Conservation (phyloP, 2,797 vertebrate species). For the Typhlichthys eigenmanni region DNA sequence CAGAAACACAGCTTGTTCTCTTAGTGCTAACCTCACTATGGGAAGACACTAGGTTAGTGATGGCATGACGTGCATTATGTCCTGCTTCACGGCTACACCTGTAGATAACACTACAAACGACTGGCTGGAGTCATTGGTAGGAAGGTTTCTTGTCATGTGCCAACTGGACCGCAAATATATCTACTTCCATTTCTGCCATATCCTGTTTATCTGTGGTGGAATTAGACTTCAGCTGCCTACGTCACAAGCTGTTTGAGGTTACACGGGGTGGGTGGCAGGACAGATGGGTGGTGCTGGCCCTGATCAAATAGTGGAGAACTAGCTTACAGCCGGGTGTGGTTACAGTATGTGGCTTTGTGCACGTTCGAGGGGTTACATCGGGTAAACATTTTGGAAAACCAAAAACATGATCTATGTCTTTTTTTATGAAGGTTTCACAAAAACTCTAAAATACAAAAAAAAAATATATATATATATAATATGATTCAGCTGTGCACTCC, state of each 20-base stretch:
- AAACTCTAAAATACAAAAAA: slow-evolving; percentile 51
- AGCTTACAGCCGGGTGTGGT: slow-evolving; percentile 33
- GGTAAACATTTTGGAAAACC: slow-evolving; percentile 76
- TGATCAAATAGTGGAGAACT: slow-evolving; percentile 26
- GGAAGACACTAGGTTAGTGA: neutral
- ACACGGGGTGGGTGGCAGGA: slow-evolving; percentile 36
- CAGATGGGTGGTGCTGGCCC: slow-evolving; percentile 51
- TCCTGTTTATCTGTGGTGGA: slow-evolving; percentile 34
- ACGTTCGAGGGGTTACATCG: slow-evolving; percentile 74
- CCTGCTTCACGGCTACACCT: slow-evolving; percentile 42
- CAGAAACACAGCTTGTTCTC: neutral
- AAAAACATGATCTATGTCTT: slow-evolving; percentile 68
- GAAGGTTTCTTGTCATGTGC: slow-evolving; percentile 47
- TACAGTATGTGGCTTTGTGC: slow-evolving; percentile 67
- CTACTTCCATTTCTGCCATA: slow-evolving; percentile 51
- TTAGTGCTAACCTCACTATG: neutral
- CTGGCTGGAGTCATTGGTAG: slow-evolving; percentile 47
- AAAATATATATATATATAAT: slow-evolving; percentile 11
- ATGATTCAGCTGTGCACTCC: slow-evolving; percentile 62
- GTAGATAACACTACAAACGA: slow-evolving; percentile 54
- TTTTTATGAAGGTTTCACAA: slow-evolving; percentile 64
- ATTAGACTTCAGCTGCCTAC: slow-evolving; percentile 37
- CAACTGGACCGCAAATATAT: slow-evolving; percentile 53
- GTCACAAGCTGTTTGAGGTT: slow-evolving; percentile 27
- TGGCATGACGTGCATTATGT: slow-evolving; percentile 14